These are phyloP conservation scores for Nymphalis urticae DNA, from an alignment of 2,888 invertebrate genomes.

Conservation along the genomic window DNA sequence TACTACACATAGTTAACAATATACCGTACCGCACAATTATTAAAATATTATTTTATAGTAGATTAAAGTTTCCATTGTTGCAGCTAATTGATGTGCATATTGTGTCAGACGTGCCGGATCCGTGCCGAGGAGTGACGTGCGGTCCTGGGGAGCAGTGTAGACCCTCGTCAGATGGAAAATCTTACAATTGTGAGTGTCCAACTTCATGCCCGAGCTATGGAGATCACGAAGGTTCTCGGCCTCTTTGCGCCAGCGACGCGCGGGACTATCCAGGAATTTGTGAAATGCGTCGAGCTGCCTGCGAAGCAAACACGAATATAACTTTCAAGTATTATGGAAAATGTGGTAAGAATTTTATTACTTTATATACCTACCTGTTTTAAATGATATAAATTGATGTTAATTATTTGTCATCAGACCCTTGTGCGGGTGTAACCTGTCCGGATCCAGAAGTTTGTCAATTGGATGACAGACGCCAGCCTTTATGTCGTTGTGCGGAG, in stretches of 20 bases:
- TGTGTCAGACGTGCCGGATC: conserved; percentile 82
- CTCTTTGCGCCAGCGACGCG: conserved; percentile 92
- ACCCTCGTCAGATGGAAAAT: conserved; percentile 85
- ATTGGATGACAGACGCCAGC: conserved; percentile 88
- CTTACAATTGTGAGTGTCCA: conserved; percentile 89
- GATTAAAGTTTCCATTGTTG: conserved; percentile 42
- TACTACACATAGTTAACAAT: neutral
- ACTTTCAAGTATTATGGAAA: conserved; percentile 91
- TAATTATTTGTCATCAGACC: conserved; percentile 78
- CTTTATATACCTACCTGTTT: no score
- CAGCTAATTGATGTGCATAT: conserved; percentile 45
- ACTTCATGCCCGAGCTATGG: conserved; percentile 90
- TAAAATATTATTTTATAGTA: conserved; percentile 32
- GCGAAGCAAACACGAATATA: conserved; percentile 87
- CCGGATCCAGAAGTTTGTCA: conserved; percentile 92
- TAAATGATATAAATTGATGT: neutral
- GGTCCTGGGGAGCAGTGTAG: conserved; percentile 90
- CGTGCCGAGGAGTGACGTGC: conserved; percentile 89
- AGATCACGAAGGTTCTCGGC: conserved; percentile 89
- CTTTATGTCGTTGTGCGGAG: conserved; percentile 91
- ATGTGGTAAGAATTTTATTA: conserved; percentile 87
- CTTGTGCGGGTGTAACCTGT: conserved; percentile 90
- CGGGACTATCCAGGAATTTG: conserved; percentile 92
- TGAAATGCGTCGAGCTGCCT: conserved; percentile 90
- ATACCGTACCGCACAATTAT: neutral